These are phyloP conservation scores for Luffia ferchaultella DNA, from an alignment of 2,888 invertebrate genomes.

Conservation along the genomic window DNA sequence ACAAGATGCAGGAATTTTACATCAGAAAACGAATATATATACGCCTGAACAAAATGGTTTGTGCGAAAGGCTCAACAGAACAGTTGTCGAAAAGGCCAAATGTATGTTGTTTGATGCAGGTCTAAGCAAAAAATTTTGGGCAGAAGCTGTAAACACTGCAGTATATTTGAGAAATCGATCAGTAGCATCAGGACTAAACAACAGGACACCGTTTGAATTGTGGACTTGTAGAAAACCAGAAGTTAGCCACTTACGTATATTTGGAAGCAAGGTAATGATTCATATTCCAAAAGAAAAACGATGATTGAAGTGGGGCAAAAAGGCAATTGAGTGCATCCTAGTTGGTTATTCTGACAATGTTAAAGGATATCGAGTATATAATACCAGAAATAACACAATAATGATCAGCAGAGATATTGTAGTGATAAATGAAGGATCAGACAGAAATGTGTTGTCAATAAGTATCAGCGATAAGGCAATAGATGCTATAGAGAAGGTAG, in stretches of 20 bases:
- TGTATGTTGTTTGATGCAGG: slow-evolving; percentile 15
- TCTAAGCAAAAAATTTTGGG: slow-evolving; percentile 15
- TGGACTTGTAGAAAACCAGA: slow-evolving; percentile 16
- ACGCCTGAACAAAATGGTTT: slow-evolving; percentile 18
- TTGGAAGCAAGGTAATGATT: slow-evolving; percentile 16
- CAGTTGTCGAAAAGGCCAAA: slow-evolving; percentile 14
- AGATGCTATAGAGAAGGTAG: too few relatives aligned
- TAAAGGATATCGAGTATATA: slow-evolving; percentile 18
- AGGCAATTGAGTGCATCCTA: slow-evolving; percentile 10
- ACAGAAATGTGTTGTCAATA: too few relatives aligned
- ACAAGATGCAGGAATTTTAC: slow-evolving; percentile 14
- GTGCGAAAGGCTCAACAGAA: slow-evolving; percentile 16
- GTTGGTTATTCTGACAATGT: slow-evolving; percentile 16
- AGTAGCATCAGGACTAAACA: slow-evolving; percentile 11
- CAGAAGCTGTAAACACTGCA: slow-evolving; percentile 15
- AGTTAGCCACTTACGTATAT: slow-evolving; percentile 12
- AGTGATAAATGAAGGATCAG: slow-evolving; percentile 4
- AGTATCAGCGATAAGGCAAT: too few relatives aligned
- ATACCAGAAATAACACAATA: slow-evolving; percentile 9
- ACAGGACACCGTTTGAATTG: slow-evolving; percentile 17
- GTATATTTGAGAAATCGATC: slow-evolving; percentile 15
- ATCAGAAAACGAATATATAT: slow-evolving; percentile 17
- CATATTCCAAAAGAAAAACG: slow-evolving; percentile 17
- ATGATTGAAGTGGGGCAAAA: slow-evolving; percentile 17
- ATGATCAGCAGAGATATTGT: slow-evolving; percentile 13